Conservation (phyloP, 2,888 invertebrate species). For the Cerceris ruficornis region DNA sequence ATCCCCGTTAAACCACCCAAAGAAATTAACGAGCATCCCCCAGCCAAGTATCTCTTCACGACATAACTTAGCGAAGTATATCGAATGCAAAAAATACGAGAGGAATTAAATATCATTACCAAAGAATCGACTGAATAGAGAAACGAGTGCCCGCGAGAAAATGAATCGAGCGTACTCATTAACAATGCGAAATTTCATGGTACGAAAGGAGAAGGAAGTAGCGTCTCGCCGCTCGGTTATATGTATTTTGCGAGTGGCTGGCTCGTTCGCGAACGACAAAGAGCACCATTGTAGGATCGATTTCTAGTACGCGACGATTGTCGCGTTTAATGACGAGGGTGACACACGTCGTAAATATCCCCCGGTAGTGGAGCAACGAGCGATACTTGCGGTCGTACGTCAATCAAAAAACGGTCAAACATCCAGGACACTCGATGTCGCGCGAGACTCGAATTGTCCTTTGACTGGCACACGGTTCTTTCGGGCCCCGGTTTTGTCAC, state of each 20-base stretch:
- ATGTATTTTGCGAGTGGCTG: slow-evolving; percentile 27
- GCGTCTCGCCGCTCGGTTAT: slow-evolving; percentile 24
- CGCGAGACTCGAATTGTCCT: slow-evolving; percentile 68
- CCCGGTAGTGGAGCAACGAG: slow-evolving; percentile 28
- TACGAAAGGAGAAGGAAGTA: slow-evolving; percentile 13
- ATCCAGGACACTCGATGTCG: slow-evolving; percentile 76
- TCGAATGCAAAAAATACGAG: neutral
- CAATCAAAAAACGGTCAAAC: slow-evolving; percentile 71
- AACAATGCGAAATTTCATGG: slow-evolving; percentile 23
- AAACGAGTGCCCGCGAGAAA: neutral
- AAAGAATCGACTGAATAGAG: neutral
- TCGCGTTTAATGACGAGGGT: slow-evolving; percentile 58
- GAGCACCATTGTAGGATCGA: slow-evolving; percentile 54
- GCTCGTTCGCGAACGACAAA: slow-evolving; percentile 29
- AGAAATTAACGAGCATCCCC: too few species aligned
- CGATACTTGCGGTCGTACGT: slow-evolving; percentile 62
- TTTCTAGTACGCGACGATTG: slow-evolving; percentile 56
- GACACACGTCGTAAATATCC: slow-evolving; percentile 58
- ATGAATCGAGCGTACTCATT: slow-evolving; percentile 13
- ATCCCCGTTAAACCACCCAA: too few species aligned
- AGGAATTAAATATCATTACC: neutral
- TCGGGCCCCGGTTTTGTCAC: slow-evolving; percentile 60
- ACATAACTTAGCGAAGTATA: neutral
- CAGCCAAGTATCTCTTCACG: too few species aligned
- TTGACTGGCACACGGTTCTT: slow-evolving; percentile 71